Evolutionary conservation across 2,797 vertebrate species (phyloP).

Genomic region (Cuniculus paca): DNA sequence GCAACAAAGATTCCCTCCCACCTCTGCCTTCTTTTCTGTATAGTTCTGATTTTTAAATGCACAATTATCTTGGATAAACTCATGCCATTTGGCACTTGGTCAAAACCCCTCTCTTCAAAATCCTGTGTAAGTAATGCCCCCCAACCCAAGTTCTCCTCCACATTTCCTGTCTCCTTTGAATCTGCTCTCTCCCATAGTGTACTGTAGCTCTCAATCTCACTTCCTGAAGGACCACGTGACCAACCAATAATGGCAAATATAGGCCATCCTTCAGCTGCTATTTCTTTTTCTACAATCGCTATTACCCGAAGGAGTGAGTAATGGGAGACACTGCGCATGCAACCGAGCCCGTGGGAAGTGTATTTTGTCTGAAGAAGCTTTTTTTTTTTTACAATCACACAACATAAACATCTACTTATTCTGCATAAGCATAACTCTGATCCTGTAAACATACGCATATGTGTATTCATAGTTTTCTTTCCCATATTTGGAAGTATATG

Average conservation of each 20-base stretch:
- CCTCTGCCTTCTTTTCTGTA: neutral
- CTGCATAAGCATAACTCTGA: too few species aligned
- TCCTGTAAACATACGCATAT: too few species aligned
- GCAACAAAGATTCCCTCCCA: neutral
- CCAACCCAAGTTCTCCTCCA: neutral
- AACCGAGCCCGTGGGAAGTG: conserved; percentile 8
- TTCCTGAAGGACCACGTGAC: neutral
- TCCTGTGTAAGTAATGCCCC: neutral
- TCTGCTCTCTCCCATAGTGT: neutral
- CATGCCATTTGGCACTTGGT: neutral
- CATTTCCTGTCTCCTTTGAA: neutral
- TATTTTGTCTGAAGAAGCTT: conserved; percentile 73
- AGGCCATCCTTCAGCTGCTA: neutral
- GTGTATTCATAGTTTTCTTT: too few species aligned
- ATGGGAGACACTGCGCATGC: conserved; percentile 12
- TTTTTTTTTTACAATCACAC: too few species aligned
- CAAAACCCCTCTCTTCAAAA: neutral
- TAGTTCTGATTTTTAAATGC: neutral
- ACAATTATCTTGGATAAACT: neutral
- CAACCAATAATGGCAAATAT: neutral
- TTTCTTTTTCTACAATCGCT: neutral
- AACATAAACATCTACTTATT: too few species aligned
- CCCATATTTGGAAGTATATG: too few species aligned
- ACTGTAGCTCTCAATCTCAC: neutral
- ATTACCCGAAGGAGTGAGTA: conserved; percentile 16